Evolutionary conservation across 2,113 vertebrate species (phyloP).

Genomic region (Bostrychus sinensis): DNA sequence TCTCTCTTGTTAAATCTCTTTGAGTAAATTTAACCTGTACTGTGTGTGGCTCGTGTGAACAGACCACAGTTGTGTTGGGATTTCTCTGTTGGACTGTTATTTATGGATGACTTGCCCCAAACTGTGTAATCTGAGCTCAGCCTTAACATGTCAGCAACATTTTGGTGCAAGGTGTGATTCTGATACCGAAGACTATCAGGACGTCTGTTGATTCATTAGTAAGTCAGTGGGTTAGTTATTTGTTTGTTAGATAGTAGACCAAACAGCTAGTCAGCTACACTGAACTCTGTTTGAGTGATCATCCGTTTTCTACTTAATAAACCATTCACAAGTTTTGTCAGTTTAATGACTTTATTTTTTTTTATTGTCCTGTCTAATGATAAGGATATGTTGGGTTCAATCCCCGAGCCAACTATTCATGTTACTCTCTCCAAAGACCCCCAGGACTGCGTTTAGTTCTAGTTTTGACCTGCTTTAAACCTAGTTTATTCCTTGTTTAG

Average conservation of each 20-base stretch:
- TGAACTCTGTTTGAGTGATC: conserved; percentile 11
- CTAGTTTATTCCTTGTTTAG: too few relatives aligned
- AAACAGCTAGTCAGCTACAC: conserved; percentile 2
- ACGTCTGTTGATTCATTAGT: background rate
- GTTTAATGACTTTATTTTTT: conserved; percentile 13
- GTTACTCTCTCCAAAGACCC: too few relatives aligned
- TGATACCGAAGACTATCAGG: background rate
- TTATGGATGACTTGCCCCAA: background rate
- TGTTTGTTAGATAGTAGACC: conserved; percentile 14
- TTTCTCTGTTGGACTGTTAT: conserved; percentile 13
- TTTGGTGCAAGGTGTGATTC: background rate
- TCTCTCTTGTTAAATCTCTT: conserved; percentile 6
- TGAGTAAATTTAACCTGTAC: background rate
- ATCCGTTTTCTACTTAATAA: conserved; percentile 30
- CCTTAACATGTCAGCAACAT: background rate
- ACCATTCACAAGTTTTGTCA: conserved; percentile 32
- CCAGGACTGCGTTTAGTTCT: too few relatives aligned
- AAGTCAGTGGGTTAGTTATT: background rate
- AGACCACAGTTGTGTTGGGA: conserved; percentile 10
- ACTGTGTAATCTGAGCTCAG: conserved; percentile 26
- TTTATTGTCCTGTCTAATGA: background rate
- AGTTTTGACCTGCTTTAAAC: too few relatives aligned
- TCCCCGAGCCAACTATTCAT: too few relatives aligned
- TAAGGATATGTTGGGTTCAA: background rate
- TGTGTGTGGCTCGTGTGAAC: conserved; percentile 4